These are phyloP conservation scores for Neodiprion fabricii DNA, from an alignment of 1,140 invertebrate genomes.

Conservation along the genomic window DNA sequence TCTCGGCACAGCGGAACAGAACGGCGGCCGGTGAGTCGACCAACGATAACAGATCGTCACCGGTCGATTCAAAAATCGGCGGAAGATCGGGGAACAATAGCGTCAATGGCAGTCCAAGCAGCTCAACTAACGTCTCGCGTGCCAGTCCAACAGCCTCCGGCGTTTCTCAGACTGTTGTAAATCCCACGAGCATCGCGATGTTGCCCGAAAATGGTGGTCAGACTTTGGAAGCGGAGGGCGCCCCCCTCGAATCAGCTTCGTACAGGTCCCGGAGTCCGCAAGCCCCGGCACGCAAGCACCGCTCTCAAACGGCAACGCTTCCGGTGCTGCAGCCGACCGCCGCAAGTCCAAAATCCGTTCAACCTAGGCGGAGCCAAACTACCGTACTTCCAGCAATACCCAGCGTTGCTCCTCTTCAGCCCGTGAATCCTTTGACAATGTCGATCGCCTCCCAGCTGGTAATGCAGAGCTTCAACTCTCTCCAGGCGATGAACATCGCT, in stretches of 20 bases:
- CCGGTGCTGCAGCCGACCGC: slow-evolving; percentile 30
- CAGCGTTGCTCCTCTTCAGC: slow-evolving; percentile 5
- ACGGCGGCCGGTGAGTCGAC: neutral
- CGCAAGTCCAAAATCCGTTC: slow-evolving; percentile 21
- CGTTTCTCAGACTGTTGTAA: too few species aligned
- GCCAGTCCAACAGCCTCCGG: too few species aligned
- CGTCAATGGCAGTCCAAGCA: too few species aligned
- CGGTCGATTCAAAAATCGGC: neutral
- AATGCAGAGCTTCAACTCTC: slow-evolving; percentile 48
- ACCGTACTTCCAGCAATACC: slow-evolving; percentile 6
- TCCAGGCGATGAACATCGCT: slow-evolving; percentile 39
- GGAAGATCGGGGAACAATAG: too few species aligned
- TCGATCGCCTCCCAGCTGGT: slow-evolving; percentile 46
- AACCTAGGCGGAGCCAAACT: neutral
- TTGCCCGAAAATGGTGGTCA: neutral
- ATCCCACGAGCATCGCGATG: too few species aligned
- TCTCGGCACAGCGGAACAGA: neutral
- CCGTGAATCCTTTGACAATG: slow-evolving; percentile 37
- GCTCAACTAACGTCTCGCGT: too few species aligned
- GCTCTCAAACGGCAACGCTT: slow-evolving; percentile 40
- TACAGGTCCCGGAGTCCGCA: slow-evolving; percentile 38
- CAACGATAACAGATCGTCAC: neutral
- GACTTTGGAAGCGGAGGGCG: too few species aligned
- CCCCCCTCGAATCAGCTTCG: too few species aligned
- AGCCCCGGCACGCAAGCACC: slow-evolving; percentile 44